phyloP scores from a whole-genome alignment of 2,113 vertebrate species.

The Merops nubicus region DNA sequence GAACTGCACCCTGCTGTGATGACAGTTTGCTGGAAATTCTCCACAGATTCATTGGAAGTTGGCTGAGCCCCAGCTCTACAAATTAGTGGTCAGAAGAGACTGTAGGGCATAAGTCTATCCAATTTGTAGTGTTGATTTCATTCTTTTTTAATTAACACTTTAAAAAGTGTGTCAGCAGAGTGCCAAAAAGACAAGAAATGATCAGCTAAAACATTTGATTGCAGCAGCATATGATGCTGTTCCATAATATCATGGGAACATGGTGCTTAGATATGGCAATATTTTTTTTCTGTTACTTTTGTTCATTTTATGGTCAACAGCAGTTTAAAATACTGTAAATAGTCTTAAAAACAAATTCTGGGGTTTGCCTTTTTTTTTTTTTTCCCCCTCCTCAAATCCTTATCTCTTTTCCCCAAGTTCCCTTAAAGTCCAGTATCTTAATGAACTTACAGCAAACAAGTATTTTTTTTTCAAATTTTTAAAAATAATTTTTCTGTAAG shows the following conservation, averaged over 20 bases:
- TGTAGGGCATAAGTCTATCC: constrained; percentile 43
- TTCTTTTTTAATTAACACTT: constrained; percentile 64
- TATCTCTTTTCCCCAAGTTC: not conserved
- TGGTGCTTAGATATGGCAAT: not conserved
- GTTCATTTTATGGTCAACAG: constrained; percentile 10
- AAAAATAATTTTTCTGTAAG: not conserved
- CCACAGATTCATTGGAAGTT: constrained; percentile 36
- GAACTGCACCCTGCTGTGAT: not conserved
- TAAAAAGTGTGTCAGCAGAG: constrained; percentile 16
- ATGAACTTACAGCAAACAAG: not conserved
- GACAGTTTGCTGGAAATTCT: constrained; percentile 54
- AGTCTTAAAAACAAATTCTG: not conserved
- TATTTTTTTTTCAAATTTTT: fast-evolving
- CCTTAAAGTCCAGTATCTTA: not conserved
- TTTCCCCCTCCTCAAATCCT: not conserved
- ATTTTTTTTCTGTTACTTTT: not conserved
- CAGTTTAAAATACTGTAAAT: not conserved
- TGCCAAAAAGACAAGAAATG: constrained; percentile 47
- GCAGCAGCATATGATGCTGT: constrained; percentile 14
- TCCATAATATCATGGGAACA: not conserved
- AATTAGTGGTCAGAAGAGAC: constrained; percentile 59
- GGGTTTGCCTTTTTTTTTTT: not conserved
- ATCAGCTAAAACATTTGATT: constrained; percentile 32
- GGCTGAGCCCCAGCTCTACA: constrained; percentile 46
- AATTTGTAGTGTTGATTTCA: constrained; percentile 43